These are phyloP conservation scores for Triplophysa rosa DNA, from an alignment of 2,113 vertebrate genomes.

Conservation along the genomic window DNA sequence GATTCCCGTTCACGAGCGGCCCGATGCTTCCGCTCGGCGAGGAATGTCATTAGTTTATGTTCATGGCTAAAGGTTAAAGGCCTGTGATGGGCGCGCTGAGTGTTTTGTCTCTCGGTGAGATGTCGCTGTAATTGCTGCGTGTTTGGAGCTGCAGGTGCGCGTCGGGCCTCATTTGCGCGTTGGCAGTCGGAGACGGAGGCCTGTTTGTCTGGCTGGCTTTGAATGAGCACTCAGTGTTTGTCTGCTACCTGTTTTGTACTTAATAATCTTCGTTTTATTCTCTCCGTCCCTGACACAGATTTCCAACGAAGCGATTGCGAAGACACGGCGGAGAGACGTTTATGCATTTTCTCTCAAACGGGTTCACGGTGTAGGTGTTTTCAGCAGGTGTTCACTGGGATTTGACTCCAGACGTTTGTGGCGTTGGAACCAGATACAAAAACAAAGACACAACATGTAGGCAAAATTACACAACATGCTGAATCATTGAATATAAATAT, in stretches of 20 bases:
- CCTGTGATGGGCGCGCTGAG: constrained; percentile 70
- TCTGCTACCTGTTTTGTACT: constrained; percentile 20
- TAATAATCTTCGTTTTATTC: too few relatives aligned
- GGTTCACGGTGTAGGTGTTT: too few relatives aligned
- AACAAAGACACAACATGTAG: too few relatives aligned
- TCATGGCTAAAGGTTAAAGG: constrained; percentile 81
- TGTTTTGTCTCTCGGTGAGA: constrained; percentile 71
- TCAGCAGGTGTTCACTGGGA: too few relatives aligned
- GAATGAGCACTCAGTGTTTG: constrained; percentile 63
- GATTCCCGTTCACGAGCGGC: constrained; percentile 61
- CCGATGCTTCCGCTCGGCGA: constrained; percentile 62
- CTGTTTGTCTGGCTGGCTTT: constrained; percentile 72
- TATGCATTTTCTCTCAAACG: too few relatives aligned
- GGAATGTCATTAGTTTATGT: constrained; percentile 87
- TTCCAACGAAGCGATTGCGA: too few relatives aligned
- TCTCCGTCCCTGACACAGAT: too few relatives aligned
- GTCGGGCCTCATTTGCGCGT: constrained; percentile 78
- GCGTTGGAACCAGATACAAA: too few relatives aligned
- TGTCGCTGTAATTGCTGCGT: constrained; percentile 76
- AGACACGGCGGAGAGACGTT: too few relatives aligned
- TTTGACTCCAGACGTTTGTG: too few relatives aligned
- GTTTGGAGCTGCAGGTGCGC: constrained; percentile 82
- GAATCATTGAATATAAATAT: neutral
- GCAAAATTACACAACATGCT: neutral
- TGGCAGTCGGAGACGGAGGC: constrained; percentile 76